Evolutionary conservation across 2,113 vertebrate genomes (phyloP).

Genomic region (Benthochromis sp.): DNA sequence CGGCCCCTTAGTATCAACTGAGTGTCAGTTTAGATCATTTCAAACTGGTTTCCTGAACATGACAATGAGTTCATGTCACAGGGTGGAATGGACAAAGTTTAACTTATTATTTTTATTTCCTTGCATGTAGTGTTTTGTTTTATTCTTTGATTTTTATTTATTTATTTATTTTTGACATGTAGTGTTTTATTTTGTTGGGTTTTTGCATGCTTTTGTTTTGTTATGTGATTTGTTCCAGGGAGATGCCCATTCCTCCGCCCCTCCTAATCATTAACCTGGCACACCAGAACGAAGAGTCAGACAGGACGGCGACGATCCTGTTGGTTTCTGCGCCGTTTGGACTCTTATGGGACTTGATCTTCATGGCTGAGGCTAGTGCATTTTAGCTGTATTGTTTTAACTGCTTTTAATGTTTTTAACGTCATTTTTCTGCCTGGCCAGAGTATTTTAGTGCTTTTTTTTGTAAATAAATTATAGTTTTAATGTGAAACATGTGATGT

Average conservation of each 20-base stretch:
- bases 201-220: not conserved
- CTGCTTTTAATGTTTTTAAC: not conserved
- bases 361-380: not conserved
- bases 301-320: fast-evolving
- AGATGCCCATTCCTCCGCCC: not conserved
- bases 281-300: not conserved
- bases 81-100: not conserved
- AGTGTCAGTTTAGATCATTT: not conserved
- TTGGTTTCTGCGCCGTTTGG: not conserved
- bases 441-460: not conserved
- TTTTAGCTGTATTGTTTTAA: not conserved
- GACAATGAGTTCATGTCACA: not conserved
- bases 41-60: not conserved
- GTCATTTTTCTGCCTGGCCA: not conserved
- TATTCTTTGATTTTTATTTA: not conserved
- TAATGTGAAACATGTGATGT: not conserved
- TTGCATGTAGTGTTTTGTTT: not conserved
- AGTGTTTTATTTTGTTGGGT: not conserved
- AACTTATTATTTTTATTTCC: not conserved
- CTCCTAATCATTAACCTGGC: not conserved
- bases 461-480: not conserved
- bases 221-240: not conserved
- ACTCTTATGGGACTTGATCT: not conserved
- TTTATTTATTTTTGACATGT: not conserved
- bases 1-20: not conserved